phyloP scores from a whole-genome alignment of 2,113 vertebrate genomes.

The Neogale vison region DNA sequence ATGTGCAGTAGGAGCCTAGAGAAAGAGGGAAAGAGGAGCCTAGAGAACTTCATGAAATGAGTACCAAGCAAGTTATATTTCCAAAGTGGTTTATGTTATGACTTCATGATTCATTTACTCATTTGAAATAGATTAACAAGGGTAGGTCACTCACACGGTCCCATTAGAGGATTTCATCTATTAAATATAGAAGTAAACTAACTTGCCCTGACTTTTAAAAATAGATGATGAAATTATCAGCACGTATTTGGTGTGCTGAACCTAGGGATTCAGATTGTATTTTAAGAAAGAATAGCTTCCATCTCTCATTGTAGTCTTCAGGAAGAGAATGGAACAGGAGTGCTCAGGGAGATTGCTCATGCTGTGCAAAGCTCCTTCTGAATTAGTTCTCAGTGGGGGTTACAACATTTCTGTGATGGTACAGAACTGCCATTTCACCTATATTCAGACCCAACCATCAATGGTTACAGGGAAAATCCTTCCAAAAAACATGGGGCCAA shows the following conservation, averaged over 20 bases:
- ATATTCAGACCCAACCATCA: not conserved
- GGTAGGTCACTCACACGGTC: not conserved
- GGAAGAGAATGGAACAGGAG: not conserved
- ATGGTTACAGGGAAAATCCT: not conserved
- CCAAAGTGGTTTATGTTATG: not conserved
- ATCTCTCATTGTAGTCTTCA: not conserved
- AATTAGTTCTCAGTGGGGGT: too few species aligned
- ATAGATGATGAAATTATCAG: not conserved
- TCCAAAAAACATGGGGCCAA: not conserved
- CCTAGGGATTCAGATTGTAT: not conserved
- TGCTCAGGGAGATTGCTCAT: not conserved
- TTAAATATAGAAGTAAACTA: not conserved
- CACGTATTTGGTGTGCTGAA: not conserved
- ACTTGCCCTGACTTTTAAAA: not conserved
- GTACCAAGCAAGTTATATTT: not conserved
- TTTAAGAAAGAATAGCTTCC: not conserved
- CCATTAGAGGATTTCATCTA: not conserved
- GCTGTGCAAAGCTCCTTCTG: not conserved
- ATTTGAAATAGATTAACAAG: conserved; percentile 2
- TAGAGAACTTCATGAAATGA: not conserved
- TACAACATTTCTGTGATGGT: not conserved
- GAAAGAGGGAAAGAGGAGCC: not conserved
- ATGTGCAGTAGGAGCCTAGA: not conserved
- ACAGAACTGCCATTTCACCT: not conserved
- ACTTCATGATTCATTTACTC: not conserved